Conservation (phyloP, 2,113 vertebrate species). For the Copsychus sechellarum region DNA sequence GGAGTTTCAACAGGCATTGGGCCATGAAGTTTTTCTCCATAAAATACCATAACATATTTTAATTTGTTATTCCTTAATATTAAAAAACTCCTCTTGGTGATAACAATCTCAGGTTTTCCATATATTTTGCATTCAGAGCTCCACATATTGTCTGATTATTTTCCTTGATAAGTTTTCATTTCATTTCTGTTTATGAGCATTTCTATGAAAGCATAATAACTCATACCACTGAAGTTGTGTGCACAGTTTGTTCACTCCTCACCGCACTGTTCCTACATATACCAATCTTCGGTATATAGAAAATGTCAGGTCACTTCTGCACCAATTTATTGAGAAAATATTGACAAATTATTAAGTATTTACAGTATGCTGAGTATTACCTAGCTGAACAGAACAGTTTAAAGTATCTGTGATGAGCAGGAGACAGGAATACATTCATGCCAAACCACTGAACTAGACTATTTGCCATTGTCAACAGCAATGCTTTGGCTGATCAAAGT, state of each 20-base stretch:
- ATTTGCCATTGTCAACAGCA: background rate
- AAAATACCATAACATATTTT: background rate
- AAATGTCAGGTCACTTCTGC: background rate
- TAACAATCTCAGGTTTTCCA: background rate
- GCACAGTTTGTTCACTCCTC: background rate
- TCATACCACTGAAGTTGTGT: background rate
- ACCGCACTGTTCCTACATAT: background rate
- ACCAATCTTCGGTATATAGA: accelerated
- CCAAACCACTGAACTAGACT: background rate
- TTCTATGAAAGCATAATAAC: background rate
- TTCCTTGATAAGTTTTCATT: background rate
- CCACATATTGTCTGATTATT: background rate
- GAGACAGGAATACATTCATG: background rate
- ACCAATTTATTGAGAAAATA: background rate
- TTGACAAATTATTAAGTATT: background rate
- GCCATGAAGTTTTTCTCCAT: background rate
- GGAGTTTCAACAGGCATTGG: background rate
- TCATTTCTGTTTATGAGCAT: background rate
- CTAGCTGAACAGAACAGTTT: background rate
- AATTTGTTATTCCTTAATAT: background rate
- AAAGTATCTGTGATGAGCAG: background rate
- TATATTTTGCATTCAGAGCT: background rate
- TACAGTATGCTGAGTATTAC: background rate
- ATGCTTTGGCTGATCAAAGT: background rate
- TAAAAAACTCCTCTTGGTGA: background rate